Base-by-base conservation (phyloP, 2,888 invertebrate genomes). In the Xiphydria camelus region DNA sequence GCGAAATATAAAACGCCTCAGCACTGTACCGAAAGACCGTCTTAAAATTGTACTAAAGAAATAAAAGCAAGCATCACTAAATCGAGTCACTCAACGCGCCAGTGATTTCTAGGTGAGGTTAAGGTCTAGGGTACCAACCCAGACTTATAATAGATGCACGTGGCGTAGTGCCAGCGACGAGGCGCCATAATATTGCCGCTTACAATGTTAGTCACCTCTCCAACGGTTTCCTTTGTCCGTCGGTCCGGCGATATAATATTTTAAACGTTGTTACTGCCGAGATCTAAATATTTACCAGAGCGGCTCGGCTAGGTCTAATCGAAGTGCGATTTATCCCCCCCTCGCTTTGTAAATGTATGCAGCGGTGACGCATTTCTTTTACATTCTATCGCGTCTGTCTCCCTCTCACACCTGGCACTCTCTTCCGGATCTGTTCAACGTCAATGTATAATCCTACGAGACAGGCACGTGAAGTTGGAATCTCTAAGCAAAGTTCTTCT, bases 121-220 rank as follows among this genome's bases (percentile, higher is more conserved):
- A 60, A 60, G 60, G 60, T 60, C 61, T 60, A 56, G 56, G 59
- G 47, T 51, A 53, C 52, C 49, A 47, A 48, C 44, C 37, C 47
- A 38, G 55, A 59, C 52, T 60, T 59, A 56, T 61, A 61, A 61
- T 59, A 59, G 59, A 57, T 53, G 48, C 59, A 36, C 41, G 26
- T 60, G 60, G 60, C 60, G 33, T 45, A 46, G 26, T 56, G 60
- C 60, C 60, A 60, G 46, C 50, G 39, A 35, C 51, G 37, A 47
- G 59, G 51, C 61, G 59, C 55, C 56, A 51, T 60, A 48, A 61
- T 59, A 61, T 60, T 61, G 47, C 53, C 51, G 55, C 57, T 60
- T 59, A n/a, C n/a, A n/a, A n/a, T n/a, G n/a, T n/a, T n/a, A 60
- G 55, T 59, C 59, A 60, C 60, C 55, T 51, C 46, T 14, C 12